A percentile compares a stretch with the other conserved stretches of the same genome.
Evolutionary conservation across 2,888 invertebrate genomes (phyloP).

Genomic region (Syrista parreyssii): DNA sequence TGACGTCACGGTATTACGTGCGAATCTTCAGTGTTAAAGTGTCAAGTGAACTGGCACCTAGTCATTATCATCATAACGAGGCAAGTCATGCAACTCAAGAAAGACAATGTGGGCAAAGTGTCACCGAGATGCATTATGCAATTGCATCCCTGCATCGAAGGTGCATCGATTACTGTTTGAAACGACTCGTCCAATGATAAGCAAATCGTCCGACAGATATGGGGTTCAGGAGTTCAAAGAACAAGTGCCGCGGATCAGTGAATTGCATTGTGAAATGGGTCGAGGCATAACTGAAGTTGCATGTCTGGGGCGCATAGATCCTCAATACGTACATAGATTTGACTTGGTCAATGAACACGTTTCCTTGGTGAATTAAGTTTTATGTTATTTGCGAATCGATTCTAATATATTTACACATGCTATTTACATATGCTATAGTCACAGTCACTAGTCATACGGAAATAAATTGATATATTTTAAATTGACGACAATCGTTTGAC

Average conservation of each 20-base stretch:
- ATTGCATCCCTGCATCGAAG: not conserved
- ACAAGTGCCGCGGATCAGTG: not conserved
- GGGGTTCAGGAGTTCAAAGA: not conserved
- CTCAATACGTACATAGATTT: not conserved
- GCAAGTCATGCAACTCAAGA: not conserved
- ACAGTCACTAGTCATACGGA: not conserved
- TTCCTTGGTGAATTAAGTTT: not conserved
- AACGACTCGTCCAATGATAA: not conserved
- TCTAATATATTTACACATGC: not conserved
- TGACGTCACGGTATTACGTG: not conserved
- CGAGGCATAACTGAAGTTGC: not conserved
- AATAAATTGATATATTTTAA: not conserved
- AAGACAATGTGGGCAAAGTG: not conserved
- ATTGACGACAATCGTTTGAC: not conserved
- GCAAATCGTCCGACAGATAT: not conserved
- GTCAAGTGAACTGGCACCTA: not conserved
- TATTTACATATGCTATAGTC: not conserved
- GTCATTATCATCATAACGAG: not conserved
- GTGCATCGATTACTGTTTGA: not conserved
- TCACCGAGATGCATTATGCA: not conserved
- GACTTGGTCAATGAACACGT: not conserved
- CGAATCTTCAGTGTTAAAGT: not conserved
- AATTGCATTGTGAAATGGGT: not conserved
- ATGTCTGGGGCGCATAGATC: not conserved
- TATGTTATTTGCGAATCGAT: not conserved